Evolutionary conservation across 2,113 vertebrate genomes (phyloP).

Genomic region (Fregetta grallaria): DNA sequence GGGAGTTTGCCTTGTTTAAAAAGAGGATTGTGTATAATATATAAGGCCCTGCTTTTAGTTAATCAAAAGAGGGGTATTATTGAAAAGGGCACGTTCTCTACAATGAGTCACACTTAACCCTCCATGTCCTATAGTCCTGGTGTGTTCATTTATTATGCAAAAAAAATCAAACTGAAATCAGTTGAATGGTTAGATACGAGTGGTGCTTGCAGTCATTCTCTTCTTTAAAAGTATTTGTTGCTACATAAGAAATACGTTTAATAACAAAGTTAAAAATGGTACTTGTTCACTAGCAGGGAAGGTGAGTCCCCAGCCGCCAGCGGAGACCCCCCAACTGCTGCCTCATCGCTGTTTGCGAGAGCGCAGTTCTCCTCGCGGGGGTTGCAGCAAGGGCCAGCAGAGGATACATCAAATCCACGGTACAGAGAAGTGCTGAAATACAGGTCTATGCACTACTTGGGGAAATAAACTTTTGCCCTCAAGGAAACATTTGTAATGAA

Average conservation of each 20-base stretch:
- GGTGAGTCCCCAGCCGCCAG: neutral
- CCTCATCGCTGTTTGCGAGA: fast-evolving
- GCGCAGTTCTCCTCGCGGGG: fast-evolving
- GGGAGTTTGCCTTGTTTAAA: conserved; percentile 70
- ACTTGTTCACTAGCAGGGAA: neutral
- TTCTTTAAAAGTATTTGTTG: neutral
- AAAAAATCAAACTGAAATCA: neutral
- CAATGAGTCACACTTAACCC: neutral
- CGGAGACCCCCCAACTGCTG: fast-evolving
- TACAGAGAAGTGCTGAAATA: neutral
- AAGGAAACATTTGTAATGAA: neutral
- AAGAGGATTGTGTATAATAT: conserved; percentile 51
- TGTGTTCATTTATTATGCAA: neutral
- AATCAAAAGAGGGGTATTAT: conserved; percentile 24
- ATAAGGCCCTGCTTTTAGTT: conserved; percentile 36
- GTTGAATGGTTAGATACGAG: neutral
- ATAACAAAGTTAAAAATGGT: neutral
- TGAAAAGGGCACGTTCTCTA: conserved; percentile 4
- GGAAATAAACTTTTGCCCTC: neutral
- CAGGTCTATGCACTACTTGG: neutral
- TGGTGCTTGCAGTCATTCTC: neutral
- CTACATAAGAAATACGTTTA: neutral
- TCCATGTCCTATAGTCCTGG: neutral
- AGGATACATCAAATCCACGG: neutral
- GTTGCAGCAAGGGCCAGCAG: neutral